These are phyloP conservation scores for Drosophila pandora DNA, from an alignment of 1,140 invertebrate species.

Conservation along the genomic window DNA sequence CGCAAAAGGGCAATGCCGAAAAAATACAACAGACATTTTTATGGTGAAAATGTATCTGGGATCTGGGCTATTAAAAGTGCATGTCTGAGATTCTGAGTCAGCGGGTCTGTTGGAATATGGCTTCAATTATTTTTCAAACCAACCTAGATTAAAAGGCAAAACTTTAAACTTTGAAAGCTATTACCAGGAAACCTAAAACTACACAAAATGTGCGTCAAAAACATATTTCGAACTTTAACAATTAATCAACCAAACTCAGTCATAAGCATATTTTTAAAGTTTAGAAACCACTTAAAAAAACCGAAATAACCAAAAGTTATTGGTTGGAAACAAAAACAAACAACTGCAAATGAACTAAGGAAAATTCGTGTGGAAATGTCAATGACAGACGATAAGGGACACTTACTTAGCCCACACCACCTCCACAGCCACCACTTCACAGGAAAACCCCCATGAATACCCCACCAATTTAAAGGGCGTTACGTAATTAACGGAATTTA, in stretches of 20 bases:
- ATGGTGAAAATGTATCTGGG: neutral
- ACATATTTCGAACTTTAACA: conserved; percentile 45
- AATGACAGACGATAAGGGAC: conserved; percentile 4
- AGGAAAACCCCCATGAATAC: neutral
- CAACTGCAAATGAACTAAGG: conserved; percentile 25
- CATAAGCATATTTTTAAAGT: conserved; percentile 27
- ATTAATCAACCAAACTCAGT: conserved; percentile 44
- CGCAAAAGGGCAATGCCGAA: conserved; percentile 6
- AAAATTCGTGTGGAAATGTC: conserved; percentile 22
- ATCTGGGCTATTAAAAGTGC: neutral
- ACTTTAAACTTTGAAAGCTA: neutral
- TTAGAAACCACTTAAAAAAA: conserved; percentile 34
- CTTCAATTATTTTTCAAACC: neutral
- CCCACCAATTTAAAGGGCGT: neutral
- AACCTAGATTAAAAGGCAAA: neutral
- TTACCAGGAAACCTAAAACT: neutral
- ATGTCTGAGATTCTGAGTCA: neutral
- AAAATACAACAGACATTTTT: neutral
- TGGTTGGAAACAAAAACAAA: conserved; percentile 19
- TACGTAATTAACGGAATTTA: conserved; percentile 45
- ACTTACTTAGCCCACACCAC: neutral
- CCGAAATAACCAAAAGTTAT: conserved; percentile 31
- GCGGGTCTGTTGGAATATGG: neutral
- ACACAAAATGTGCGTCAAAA: conserved; percentile 37
- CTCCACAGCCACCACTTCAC: too few species aligned